These are phyloP conservation scores for Halocynthia roretzi DNA, from an alignment of 23 tunicate species.

Conservation along the genomic window DNA sequence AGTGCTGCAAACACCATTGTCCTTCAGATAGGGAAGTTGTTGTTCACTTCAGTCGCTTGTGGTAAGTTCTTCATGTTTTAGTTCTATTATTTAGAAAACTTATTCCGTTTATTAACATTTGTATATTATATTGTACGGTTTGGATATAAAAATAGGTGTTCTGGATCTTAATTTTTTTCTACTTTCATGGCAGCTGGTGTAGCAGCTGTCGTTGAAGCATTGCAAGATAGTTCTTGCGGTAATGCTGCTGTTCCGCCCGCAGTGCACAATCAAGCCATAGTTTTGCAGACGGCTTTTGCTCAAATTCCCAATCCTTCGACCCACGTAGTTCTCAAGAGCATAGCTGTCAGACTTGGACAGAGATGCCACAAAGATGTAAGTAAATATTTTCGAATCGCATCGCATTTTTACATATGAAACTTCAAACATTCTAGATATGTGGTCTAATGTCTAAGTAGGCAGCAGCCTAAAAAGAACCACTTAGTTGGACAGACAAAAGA, in stretches of 20 bases:
- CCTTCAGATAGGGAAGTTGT: slow-evolving; percentile 5
- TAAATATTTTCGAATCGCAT: no score
- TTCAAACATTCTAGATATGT: no score
- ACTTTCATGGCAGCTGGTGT: slow-evolving; percentile 4
- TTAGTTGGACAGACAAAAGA: no score
- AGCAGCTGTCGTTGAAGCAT: slow-evolving; percentile 21
- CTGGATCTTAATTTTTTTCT: neutral
- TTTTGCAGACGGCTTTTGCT: slow-evolving; percentile 13
- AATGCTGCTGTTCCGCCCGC: neutral
- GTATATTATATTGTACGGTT: no score
- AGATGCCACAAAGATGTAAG: slow-evolving; percentile 18
- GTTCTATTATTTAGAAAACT: neutral
- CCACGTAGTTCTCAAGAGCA: slow-evolving; percentile 9
- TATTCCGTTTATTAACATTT: neutral
- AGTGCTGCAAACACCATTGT: slow-evolving; percentile 21
- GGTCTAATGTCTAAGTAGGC: no score
- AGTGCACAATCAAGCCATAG: slow-evolving; percentile 7
- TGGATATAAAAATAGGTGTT: no score
- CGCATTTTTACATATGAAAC: no score
- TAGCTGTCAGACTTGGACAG: slow-evolving; percentile 20
- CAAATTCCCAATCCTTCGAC: slow-evolving; percentile 22
- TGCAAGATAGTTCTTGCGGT: slow-evolving; percentile 8
- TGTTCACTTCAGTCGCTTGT: slow-evolving; percentile 26
- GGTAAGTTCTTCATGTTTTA: slow-evolving; percentile 9
- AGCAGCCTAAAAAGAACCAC: no score